Base-by-base conservation (phyloP, 2,113 vertebrate species). In the Entelurus aequoreus region DNA sequence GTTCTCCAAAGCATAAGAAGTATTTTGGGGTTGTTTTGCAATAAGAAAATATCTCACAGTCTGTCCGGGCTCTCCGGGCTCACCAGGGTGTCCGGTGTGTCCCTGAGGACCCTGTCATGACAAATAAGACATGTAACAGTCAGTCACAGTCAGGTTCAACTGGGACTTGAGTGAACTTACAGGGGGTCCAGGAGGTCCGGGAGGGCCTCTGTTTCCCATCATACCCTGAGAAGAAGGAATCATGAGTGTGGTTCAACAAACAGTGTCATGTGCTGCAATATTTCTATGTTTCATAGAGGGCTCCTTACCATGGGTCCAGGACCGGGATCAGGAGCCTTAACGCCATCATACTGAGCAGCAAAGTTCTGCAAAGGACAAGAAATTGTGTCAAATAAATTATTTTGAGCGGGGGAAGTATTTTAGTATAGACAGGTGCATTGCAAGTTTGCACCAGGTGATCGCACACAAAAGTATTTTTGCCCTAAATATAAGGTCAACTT, bases 51-150 rank as follows among this genome's bases (percentile, higher is more conserved):
- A 63, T 84, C 95, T 96, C 90, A 99, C 97, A 82, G 89, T 86
- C 80, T 96, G 93, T 75, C 97, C 97, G 37, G 95, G 93, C 89
- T 99, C 96, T 84, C 97, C 97, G 16, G 94, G 93, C 83, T 98
- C 95, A 75, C 97, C 97, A 79, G 94, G 64, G 70, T 90, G 90
- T 74, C 97, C 97, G 77, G 93, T 92, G 81, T 94, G 90, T 82
- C 97, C 97, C 69, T 95, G 95, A 81, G 94, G 54, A 68, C 97
- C 97, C 97, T 99, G 75, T 72, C 57, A 9, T 4, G 13, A 12
- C 40, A 68, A 72, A 78, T 19, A 36, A 16, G 67, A 48, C 13
- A 15, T 58, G 1, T 5, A 61, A 9, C 6, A 21, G 4, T 75
- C 35, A 58, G 65, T 65, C 28, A 54, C 38, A 11, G 59, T 56